Evolutionary conservation across 2,888 invertebrate genomes (phyloP), one percentile per base, ranked within the genome.

Genomic region (Neoaliturus tenellus): DNA sequence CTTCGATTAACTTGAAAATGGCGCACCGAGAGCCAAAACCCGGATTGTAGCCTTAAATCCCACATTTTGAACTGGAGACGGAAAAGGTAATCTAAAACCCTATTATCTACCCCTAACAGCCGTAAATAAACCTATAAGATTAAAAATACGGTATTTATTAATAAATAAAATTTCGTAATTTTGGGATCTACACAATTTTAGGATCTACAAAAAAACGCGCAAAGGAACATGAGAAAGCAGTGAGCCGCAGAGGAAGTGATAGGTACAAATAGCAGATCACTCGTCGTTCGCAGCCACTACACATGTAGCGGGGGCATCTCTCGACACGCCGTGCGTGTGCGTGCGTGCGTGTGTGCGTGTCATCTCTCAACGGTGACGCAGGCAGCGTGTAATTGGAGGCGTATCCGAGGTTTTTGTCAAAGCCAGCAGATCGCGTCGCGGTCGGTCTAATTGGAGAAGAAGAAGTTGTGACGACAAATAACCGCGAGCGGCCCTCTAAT

Each of bases 401-500:
- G 75, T 75, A 75, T 75, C 81, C n/a, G 48, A 69, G 69, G 55
- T 81, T 44, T 69, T 69, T 81, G 81, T 81, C 81, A 81, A 81
- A 81, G 81, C 73, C 73, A 33, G 58, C 39, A 78, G 71, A 31
- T 62, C 58, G 80, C 81, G 73, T 58, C 44, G 84, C 73, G 81
- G 84, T 84, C 71, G 73, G 84, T 73, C 81, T 84, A 84, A 84
- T 84, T 84, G 81, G 84, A 73, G 62, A 62, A 62, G 75, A 81
- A 73, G 62, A 62, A 80, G 51, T n/a, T 28, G 81, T 81, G 81
- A 81, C 81, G 80, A 84, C 84, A 44, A 44, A 81, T 48, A 62
- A 62, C 75, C 82, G 44, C 73, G 51, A 41, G 75, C 73, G 75
- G 75, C 44, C 28, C 44, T 28, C 75, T 75, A 75, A 75, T 75